Conservation (phyloP, 2,113 vertebrate genomes). For the Microtus richardsoni region DNA sequence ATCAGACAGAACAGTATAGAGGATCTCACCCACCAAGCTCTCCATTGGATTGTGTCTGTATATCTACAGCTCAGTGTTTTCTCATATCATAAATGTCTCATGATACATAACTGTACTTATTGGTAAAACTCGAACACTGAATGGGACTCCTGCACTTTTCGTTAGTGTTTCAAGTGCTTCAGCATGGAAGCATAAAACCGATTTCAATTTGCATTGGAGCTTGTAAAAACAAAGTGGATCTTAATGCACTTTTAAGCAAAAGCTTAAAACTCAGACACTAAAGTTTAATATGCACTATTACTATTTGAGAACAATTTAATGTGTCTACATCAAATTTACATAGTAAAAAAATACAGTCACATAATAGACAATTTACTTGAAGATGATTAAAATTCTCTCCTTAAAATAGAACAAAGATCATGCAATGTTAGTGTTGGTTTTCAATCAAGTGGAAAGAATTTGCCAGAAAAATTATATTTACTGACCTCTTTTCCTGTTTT, state of each 20-base stretch:
- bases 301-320: neutral
- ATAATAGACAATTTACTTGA: neutral
- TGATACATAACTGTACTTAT: neutral
- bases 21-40: neutral
- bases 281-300: neutral
- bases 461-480: neutral
- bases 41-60: neutral
- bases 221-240: neutral
- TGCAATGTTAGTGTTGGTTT: neutral
- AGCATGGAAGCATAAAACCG: neutral
- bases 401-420: neutral
- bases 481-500: neutral
- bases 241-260: slow-evolving; percentile 21
- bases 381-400: slow-evolving; percentile 17
- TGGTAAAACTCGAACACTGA: neutral
- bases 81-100: neutral
- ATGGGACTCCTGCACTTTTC: neutral
- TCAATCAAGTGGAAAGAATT: neutral
- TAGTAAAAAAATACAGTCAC: neutral
- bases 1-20: neutral
- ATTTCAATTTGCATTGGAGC: neutral
- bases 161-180: neutral
- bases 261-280: slow-evolving; percentile 8
- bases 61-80: rapidly evolving
- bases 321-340: neutral